Conservation (phyloP, 1,140 invertebrate species). For the Brachionus rotundiformis region DNA sequence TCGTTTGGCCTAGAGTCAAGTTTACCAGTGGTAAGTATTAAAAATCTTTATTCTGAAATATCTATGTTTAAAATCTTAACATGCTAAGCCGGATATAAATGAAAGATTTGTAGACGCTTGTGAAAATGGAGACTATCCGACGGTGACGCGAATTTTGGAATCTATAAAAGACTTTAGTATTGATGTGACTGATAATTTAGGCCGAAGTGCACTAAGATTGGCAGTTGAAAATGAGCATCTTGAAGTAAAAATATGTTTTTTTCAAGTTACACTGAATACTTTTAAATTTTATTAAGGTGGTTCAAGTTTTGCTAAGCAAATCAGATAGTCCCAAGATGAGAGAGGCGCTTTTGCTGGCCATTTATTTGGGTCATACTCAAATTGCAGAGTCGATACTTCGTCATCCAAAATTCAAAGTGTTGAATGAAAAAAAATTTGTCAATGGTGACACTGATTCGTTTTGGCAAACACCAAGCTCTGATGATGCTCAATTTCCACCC, state of each 20-base stretch:
- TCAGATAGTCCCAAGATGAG: slow-evolving; percentile 59
- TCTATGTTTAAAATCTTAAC: background rate
- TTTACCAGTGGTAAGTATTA: slow-evolving; percentile 33
- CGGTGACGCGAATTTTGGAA: slow-evolving; percentile 57
- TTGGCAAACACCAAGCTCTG: slow-evolving; percentile 47
- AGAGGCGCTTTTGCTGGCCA: slow-evolving; percentile 61
- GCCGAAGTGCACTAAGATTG: slow-evolving; percentile 58
- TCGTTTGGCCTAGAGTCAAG: background rate
- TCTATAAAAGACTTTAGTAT: slow-evolving; percentile 58
- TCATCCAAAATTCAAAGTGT: slow-evolving; percentile 58
- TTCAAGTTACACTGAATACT: too few species aligned
- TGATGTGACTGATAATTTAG: slow-evolving; percentile 59
- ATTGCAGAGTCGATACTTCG: slow-evolving; percentile 62
- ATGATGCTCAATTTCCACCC: slow-evolving; percentile 57
- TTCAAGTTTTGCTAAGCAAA: slow-evolving; percentile 59
- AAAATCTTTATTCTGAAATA: background rate
- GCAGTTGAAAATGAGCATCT: slow-evolving; percentile 61
- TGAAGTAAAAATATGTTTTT: slow-evolving; percentile 54
- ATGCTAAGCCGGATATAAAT: slow-evolving; percentile 39
- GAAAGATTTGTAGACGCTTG: slow-evolving; percentile 50
- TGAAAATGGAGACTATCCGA: slow-evolving; percentile 53
- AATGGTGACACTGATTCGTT: slow-evolving; percentile 50
- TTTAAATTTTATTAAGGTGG: slow-evolving; percentile 53
- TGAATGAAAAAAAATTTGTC: slow-evolving; percentile 48
- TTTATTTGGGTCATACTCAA: slow-evolving; percentile 61